Evolutionary conservation across 2,113 vertebrate species (phyloP), one percentile per base, ranked within the genome.

Genomic region (Cygnus buccinator): DNA sequence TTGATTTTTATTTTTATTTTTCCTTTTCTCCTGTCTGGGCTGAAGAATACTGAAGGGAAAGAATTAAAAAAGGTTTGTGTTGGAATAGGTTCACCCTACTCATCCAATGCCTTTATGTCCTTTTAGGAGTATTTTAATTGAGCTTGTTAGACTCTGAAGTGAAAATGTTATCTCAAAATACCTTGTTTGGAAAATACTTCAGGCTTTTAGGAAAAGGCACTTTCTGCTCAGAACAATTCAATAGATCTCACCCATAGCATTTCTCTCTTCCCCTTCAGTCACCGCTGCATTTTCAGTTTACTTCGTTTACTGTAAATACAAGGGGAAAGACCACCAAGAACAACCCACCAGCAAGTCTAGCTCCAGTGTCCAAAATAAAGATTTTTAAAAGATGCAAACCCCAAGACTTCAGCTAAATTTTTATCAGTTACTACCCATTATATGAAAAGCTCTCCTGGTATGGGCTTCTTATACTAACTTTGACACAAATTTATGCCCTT

Each of bases 401-500:
- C 23, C 10, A 84, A 52, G 12, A 52, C 8, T 76, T 82, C 16
- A 39, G 33, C 28, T 81, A 37, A 26, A 28, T 50, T 95, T 95
- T 79, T 54, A 35, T 41, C 62, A 52, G 29, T 37, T 72, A 41
- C 59, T 72, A 74, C 3, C 43, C 7, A 25, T 16, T 71, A 52
- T 33, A 77, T 17, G 22, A 21, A 62, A 87, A 71, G 14, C 55
- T 90, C 70, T 13, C 3, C 35, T 43, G 35, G 37, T 70, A 71
- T 82, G 73, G 83, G 89, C n/a, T 70, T 89, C 75, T 89, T 41
- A 79, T 73, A 35, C 44, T 41, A 77, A 79, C 58, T 95, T 92
- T 62, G 73, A 75, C 66, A 87, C 61, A 78, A 86, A 89, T 73
- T 35, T 52, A 61, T 50, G 54, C 44, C 50, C 11, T 73, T 79